Evolutionary conservation across 2,888 invertebrate species (phyloP).

Genomic region (Eulithis prunata): DNA sequence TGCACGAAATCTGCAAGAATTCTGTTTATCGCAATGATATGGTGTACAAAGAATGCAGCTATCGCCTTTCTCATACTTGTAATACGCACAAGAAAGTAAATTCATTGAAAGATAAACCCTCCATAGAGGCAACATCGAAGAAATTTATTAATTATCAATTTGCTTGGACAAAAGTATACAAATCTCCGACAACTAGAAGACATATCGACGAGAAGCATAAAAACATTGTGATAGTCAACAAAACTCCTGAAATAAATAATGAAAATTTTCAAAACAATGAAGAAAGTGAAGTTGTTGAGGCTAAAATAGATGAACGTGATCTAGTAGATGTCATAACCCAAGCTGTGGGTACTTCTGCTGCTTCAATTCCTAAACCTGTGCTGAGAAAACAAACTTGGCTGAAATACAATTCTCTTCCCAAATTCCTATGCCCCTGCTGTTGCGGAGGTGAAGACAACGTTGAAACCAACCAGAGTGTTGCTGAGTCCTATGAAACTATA

Average conservation of each 20-base stretch:
- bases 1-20: constrained; percentile 47
- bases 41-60: constrained; percentile 68
- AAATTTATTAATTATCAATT: constrained; percentile 42
- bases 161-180: constrained; percentile 63
- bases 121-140: constrained; percentile 35
- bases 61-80: constrained; percentile 41
- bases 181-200: constrained; percentile 51
- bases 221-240: constrained; percentile 34
- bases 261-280: constrained; percentile 10
- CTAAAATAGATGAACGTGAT: constrained; percentile 19
- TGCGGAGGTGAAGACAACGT: constrained; percentile 52
- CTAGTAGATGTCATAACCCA: constrained; percentile 41
- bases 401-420: constrained; percentile 49
- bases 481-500: constrained; percentile 64
- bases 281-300: constrained; percentile 16
- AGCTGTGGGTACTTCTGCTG: constrained; percentile 50
- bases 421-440: constrained; percentile 67
- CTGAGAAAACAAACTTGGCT: constrained; percentile 42
- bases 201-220: constrained; percentile 36
- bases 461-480: constrained; percentile 48
- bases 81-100: constrained; percentile 22
- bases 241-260: constrained; percentile 15
- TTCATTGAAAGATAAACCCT: constrained; percentile 25
- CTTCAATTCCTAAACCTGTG: constrained; percentile 42
- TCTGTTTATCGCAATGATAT: constrained; percentile 52